Percentiles rank a stretch among this genome's conserved stretches.
These are phyloP conservation scores for Clostera curtula DNA, from an alignment of 2,888 invertebrate species.

Conservation along the genomic window DNA sequence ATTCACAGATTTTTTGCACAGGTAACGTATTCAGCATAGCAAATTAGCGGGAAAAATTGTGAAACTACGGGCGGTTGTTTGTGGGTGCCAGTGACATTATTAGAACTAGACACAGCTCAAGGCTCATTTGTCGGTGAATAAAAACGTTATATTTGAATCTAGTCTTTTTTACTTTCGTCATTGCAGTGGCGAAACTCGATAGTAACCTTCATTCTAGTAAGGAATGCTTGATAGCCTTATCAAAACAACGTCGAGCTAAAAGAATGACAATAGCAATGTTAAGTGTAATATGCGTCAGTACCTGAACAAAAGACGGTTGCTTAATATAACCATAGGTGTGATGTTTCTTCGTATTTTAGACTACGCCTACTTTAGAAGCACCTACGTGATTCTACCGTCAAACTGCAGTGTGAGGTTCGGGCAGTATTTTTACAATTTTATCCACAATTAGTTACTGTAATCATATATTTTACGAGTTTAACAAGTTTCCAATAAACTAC, in stretches of 20 bases:
- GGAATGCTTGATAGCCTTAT: conserved; percentile 1
- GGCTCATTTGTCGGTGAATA: conserved; percentile 1
- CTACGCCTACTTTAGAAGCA: too few species aligned
- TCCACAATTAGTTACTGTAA: too few species aligned
- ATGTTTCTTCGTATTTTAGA: too few species aligned
- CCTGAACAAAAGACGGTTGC: too few species aligned
- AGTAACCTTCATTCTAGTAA: neutral
- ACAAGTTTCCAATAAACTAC: too few species aligned
- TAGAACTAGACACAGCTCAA: conserved; percentile 1
- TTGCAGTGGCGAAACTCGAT: conserved; percentile 1
- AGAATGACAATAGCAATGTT: neutral
- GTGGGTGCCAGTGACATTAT: conserved; percentile 7
- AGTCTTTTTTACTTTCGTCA: conserved; percentile 1
- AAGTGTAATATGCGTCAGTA: conserved; percentile 1
- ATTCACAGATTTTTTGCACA: conserved; percentile 10
- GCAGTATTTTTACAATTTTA: too few species aligned
- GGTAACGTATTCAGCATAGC: conserved; percentile 12
- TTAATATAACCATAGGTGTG: too few species aligned
- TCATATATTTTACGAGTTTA: too few species aligned
- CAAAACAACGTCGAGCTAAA: conserved; percentile 1
- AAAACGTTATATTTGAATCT: neutral
- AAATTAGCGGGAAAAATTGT: conserved; percentile 16
- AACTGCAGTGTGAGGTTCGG: too few species aligned
- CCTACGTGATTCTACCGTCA: too few species aligned
- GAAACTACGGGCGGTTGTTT: conserved; percentile 9